A percentile compares a stretch with the other conserved stretches of the same genome.
Evolutionary conservation across 2,797 vertebrate genomes (phyloP).

Genomic region (Tragelaphus eurycerus): DNA sequence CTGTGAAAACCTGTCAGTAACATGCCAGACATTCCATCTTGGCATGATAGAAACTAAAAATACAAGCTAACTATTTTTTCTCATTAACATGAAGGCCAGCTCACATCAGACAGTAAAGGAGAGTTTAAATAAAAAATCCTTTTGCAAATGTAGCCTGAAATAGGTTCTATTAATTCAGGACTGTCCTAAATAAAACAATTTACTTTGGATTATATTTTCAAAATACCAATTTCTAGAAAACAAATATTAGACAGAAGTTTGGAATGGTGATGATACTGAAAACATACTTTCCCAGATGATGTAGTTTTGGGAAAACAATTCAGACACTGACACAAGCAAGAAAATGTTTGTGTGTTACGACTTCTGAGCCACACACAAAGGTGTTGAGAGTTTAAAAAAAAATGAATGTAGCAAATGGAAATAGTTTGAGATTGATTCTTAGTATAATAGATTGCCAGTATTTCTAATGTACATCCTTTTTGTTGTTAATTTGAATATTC

Average conservation of each 20-base stretch:
- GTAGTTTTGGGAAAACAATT: slow-evolving; percentile 17
- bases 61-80: not conserved
- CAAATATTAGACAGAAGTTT: slow-evolving; percentile 16
- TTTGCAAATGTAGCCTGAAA: slow-evolving; percentile 7
- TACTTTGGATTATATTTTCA: slow-evolving; percentile 19
- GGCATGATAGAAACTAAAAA: not conserved
- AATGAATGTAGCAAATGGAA: slow-evolving; percentile 39
- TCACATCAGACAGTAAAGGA: not conserved
- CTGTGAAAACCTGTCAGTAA: not conserved
- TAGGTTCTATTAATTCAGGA: not conserved
- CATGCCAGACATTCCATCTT: not conserved
- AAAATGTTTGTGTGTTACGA: not conserved
- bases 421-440: slow-evolving; percentile 40
- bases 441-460: slow-evolving; percentile 30
- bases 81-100: slow-evolving; percentile 11
- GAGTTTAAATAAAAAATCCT: not conserved
- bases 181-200: not conserved
- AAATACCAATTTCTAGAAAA: slow-evolving; percentile 50
- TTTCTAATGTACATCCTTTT: not conserved
- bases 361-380: slow-evolving; percentile 21
- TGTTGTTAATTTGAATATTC: slow-evolving; percentile 47
- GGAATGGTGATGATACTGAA: slow-evolving; percentile 1
- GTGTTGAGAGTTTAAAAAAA: slow-evolving; percentile 5
- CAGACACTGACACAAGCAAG: slow-evolving; percentile 1
- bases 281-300: slow-evolving; percentile 21